Evolutionary conservation across 2,888 invertebrate genomes (phyloP).

Genomic region (Limnephilus lunatus): DNA sequence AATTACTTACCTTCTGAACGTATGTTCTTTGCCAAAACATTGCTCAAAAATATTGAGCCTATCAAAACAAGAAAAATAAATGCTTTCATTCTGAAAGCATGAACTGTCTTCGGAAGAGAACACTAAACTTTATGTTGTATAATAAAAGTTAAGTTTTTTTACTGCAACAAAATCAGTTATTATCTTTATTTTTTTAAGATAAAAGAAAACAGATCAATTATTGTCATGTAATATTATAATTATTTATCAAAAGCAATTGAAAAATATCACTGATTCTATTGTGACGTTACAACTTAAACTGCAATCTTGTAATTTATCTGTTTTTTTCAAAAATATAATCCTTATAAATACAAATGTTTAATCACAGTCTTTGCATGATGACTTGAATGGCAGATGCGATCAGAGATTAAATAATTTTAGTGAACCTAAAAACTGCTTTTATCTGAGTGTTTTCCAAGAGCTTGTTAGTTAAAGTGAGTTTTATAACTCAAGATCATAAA

Average conservation of each 20-base stretch:
- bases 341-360: not conserved
- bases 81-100: conserved; percentile 22
- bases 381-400: not conserved
- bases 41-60: conserved; percentile 10
- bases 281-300: not conserved
- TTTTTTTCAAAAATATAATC: not conserved
- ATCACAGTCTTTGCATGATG: not conserved
- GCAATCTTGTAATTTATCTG: not conserved
- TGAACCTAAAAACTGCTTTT: not conserved
- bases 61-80: conserved; percentile 35
- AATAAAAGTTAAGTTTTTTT: not conserved
- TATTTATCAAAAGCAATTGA: not conserved
- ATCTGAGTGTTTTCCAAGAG: not conserved
- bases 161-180: not conserved
- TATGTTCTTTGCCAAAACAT: conserved; percentile 18
- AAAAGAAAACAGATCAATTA: not conserved
- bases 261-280: not conserved
- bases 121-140: not conserved
- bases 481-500: not conserved
- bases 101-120: not conserved
- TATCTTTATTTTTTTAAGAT: conserved; percentile 18
- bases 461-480: too few species aligned
- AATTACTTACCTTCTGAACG: conserved; percentile 39
- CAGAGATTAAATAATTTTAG: not conserved
- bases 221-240: not conserved